Evolutionary conservation across 2,797 vertebrate genomes (phyloP), one percentile per base, ranked within the genome.

Genomic region (Lateolabrax maculatus): DNA sequence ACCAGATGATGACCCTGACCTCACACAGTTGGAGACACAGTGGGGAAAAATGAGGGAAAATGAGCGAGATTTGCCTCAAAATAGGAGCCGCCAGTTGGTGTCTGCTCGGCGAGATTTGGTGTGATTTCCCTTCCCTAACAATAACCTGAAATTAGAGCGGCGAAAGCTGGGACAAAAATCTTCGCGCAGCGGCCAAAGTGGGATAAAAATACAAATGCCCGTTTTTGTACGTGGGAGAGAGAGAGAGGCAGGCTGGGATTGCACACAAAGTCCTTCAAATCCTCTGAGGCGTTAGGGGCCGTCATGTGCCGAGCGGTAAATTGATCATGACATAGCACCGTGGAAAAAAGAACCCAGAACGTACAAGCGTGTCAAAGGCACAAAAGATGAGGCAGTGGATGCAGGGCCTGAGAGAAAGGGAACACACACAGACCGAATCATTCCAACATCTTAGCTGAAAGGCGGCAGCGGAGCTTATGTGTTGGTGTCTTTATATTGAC

Each of bases 221-320:
- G 25, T 88, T 93, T n/a, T 92, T 90, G 85, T 91, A 89, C 86
- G 88, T 89, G 86, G 85, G 89, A 90, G 89, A 87, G 86, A 82
- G 84, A 91, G 70, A 19, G 56, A 87, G 81, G 87, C 86, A 83
- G 85, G 79, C 88, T 73, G 87, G 89, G 91, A 94, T 92, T 90
- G 87, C 89, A 86, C 87, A 90, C 87, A 91, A 91, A 93, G 91
- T 92, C 92, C 80, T 90, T 92, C 85, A 92, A 93, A 93, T 93
- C 93, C 91, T 92, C 89, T 12, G 89, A 93, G 92, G 91, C 90
- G 87, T 91, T 87, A 79, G 85, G 79, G 89, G 85, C 86, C 90
- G 88, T 95, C 94, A 94, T 94, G 92, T 93, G 92, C 90, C 86
- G 90, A 92, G 91, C 90, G 90, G 90, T 85, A 94, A 95, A 95